These are phyloP conservation scores for Melipona bicolor DNA, from an alignment of 2,888 invertebrate genomes.

Conservation along the genomic window DNA sequence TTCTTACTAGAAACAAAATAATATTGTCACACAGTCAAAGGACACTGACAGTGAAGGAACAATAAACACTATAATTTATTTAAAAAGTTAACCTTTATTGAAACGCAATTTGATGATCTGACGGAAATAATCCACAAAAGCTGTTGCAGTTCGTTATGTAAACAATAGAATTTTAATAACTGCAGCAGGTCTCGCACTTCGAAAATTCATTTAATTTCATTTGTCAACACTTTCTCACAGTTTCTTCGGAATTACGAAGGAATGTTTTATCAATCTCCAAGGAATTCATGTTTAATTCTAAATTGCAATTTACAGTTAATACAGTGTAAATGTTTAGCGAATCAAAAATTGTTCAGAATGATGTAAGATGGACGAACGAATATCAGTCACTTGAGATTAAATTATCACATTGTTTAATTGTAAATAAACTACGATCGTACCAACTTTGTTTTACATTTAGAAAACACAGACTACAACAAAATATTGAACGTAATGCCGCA, in stretches of 20 bases:
- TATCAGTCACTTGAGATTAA: conserved; percentile 38
- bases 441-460: conserved; percentile 2
- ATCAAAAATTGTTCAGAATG: conserved; percentile 46
- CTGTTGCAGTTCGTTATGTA: conserved; percentile 47
- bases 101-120: conserved; percentile 48
- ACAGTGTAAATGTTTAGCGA: conserved; percentile 52
- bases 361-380: conserved; percentile 47
- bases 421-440: conserved; percentile 16
- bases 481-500: neutral
- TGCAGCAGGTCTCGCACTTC: conserved; percentile 4
- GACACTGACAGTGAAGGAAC: conserved; percentile 1
- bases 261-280: conserved; percentile 20
- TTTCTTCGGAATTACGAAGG: conserved; percentile 15
- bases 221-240: conserved; percentile 24
- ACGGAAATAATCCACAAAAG: conserved; percentile 42
- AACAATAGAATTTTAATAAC: conserved; percentile 54
- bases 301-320: conserved; percentile 51
- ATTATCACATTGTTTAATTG: conserved; percentile 30
- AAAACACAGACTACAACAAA: neutral
- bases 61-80: conserved; percentile 25
- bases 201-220: conserved; percentile 31
- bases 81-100: conserved; percentile 57
- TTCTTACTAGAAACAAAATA: neutral
- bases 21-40: neutral
- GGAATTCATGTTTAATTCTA: conserved; percentile 43